Conservation (phyloP, 2,888 invertebrate species). For the Synergus umbraculus region DNA sequence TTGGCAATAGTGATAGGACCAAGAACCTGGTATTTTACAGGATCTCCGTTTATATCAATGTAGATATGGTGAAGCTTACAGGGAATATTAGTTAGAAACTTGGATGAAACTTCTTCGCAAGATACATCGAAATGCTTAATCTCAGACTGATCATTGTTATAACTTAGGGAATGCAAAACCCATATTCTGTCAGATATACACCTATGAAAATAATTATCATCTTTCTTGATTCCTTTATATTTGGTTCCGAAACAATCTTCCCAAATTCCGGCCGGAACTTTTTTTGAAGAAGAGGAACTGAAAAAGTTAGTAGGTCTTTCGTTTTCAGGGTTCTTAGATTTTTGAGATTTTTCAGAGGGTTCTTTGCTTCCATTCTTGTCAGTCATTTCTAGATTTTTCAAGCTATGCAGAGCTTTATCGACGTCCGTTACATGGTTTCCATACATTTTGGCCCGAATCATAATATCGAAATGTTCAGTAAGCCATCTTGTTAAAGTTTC, state of each 20-base stretch:
- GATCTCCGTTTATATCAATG: not conserved
- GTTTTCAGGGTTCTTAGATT: not conserved
- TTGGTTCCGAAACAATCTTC: not conserved
- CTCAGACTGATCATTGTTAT: not conserved
- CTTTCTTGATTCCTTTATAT: not conserved
- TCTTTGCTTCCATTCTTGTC: not conserved
- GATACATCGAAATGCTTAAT: slow-evolving; percentile 10
- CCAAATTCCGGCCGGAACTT: not conserved
- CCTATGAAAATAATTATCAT: not conserved
- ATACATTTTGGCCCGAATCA: not conserved
- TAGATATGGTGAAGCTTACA: not conserved
- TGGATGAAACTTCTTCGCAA: not conserved
- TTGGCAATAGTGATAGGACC: not conserved
- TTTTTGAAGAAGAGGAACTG: not conserved
- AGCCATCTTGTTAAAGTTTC: not conserved
- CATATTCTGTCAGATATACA: slow-evolving; percentile 21
- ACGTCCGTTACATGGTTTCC: not conserved
- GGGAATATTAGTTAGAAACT: not conserved
- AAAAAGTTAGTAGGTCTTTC: not conserved
- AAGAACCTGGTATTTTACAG: not conserved
- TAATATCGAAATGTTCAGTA: slow-evolving; percentile 2
- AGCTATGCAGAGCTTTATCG: not conserved
- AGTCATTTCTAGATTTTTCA: slow-evolving; percentile 4
- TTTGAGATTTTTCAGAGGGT: not conserved
- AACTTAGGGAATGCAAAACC: slow-evolving; percentile 14